Evolutionary conservation across 2,888 invertebrate species (phyloP).

Genomic region (Coleophora deauratella): DNA sequence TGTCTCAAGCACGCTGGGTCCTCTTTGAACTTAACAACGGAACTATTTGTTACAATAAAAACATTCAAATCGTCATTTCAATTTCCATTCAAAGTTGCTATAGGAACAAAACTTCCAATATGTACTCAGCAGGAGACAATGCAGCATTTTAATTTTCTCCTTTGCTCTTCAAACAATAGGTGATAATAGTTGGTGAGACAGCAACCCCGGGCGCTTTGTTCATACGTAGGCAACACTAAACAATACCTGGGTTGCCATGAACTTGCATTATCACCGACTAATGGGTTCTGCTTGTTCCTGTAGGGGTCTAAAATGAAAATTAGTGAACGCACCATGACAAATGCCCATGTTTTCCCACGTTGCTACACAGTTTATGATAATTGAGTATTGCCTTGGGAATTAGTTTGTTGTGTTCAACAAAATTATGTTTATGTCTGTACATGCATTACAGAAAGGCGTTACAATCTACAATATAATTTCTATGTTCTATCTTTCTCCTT

Average conservation of each 20-base stretch:
- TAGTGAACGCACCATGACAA: slow-evolving; percentile 45
- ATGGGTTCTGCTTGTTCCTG: slow-evolving; percentile 60
- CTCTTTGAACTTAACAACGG: too few relatives aligned
- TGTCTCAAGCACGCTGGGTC: too few relatives aligned
- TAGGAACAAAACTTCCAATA: slow-evolving; percentile 37
- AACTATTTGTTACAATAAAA: too few relatives aligned
- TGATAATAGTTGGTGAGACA: slow-evolving; percentile 65
- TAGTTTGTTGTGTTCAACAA: slow-evolving; percentile 1
- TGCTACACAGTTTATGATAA: slow-evolving; percentile 12
- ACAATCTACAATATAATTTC: slow-evolving; percentile 13
- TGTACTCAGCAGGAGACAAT: slow-evolving; percentile 47
- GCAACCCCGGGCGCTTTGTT: slow-evolving; percentile 56
- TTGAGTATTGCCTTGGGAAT: slow-evolving; percentile 10
- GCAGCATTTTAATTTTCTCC: slow-evolving; percentile 70
- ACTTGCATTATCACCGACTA: slow-evolving; percentile 68
- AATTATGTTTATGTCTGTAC: not conserved
- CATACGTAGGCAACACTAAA: slow-evolving; percentile 55
- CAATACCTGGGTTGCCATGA: slow-evolving; percentile 62
- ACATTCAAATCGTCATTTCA: too few relatives aligned
- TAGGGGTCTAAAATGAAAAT: slow-evolving; percentile 40
- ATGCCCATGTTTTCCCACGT: slow-evolving; percentile 50
- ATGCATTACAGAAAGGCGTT: slow-evolving; percentile 2
- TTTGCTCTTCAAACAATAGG: slow-evolving; percentile 55
- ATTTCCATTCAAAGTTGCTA: not conserved
- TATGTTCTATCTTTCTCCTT: not conserved